Evolutionary conservation across 2,113 vertebrate species (phyloP), one percentile per base, ranked within the genome.

Genomic region (Eulemur rufifrons): DNA sequence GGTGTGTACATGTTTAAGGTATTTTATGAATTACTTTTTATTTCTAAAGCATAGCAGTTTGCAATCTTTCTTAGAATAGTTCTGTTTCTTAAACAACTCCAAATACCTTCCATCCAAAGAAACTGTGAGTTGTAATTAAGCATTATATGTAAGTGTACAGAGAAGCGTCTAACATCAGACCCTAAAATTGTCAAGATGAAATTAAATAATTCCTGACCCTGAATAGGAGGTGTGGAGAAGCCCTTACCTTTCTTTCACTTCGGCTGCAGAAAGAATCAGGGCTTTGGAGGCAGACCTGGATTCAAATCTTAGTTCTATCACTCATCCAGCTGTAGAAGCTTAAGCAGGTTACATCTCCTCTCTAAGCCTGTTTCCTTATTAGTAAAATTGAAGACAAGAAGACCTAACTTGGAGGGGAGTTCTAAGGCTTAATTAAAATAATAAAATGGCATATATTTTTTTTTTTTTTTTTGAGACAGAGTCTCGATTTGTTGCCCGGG

Each of bases 21-120:
- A 61, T 82, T 88, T 97, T 89, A 88, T 91, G 82, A 95, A 81
- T 82, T 90, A 34, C 42, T 83, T 86, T 78, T 76, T 42, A 78
- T 89, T 92, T 92, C 69, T 92, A 84, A 94, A 92, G 23, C 69
- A 88, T 29, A 74, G 23, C 17, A 23, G 12, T 92, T 90, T 74
- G 71, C 9, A 76, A 37, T n/a, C 37, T 84, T 93, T 89, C 69
- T 90, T 87, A 94, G 95, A 94, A 78, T 87, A 39, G n/a, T 50
- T 68, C 7, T 71, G n/a, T 76, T 95, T 95, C 47, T 95, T 83
- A 83, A 95, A 85, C 11, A 56, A 69, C 56, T 74, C 73, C 61
- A 83, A 81, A 78, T 54, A 63, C 14, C 3, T 32, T 68, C 78
- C 63, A 34, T 83, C 68, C 63, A 77, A 95, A 88, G 61, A 85